Percentiles rank a stretch among this genome's conserved stretches.
Evolutionary conservation across 2,888 invertebrate species (phyloP).

Genomic region (Drosophila crucigera): DNA sequence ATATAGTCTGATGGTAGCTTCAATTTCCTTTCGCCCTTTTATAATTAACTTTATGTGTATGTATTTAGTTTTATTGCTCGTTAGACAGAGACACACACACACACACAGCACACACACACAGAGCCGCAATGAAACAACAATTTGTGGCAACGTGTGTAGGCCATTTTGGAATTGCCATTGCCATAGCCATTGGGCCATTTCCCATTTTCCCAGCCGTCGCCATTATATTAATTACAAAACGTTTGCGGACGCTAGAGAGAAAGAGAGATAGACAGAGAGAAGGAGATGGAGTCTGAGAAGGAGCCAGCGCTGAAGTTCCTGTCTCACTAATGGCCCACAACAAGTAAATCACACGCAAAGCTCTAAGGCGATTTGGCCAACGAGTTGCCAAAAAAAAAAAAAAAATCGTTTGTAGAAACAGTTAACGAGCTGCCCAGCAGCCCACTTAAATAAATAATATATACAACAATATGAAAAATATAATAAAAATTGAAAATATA

Average conservation of each 20-base stretch:
- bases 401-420: constrained; percentile 37
- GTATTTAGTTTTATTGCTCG: constrained; percentile 80
- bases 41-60: constrained; percentile 80
- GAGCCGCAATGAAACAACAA: constrained; percentile 78
- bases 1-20: constrained; percentile 77
- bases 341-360: constrained; percentile 80
- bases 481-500: neutral
- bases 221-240: constrained; percentile 79
- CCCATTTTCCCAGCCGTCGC: constrained; percentile 64
- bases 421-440: constrained; percentile 67
- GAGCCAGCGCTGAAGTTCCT: constrained; percentile 34
- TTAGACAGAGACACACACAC: constrained; percentile 57
- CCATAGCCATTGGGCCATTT: constrained; percentile 29
- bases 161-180: constrained; percentile 67
- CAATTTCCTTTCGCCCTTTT: constrained; percentile 79
- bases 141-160: constrained; percentile 78
- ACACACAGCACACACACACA: constrained; percentile 41
- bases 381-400: constrained; percentile 30
- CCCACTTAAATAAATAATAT: constrained; percentile 20
- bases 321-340: constrained; percentile 74
- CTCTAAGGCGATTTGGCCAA: constrained; percentile 74
- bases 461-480: neutral
- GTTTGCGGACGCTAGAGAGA: constrained; percentile 58
- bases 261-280: neutral
- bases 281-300: neutral